Conservation (phyloP, 2,113 vertebrate species). For the Lates calcarifer region DNA sequence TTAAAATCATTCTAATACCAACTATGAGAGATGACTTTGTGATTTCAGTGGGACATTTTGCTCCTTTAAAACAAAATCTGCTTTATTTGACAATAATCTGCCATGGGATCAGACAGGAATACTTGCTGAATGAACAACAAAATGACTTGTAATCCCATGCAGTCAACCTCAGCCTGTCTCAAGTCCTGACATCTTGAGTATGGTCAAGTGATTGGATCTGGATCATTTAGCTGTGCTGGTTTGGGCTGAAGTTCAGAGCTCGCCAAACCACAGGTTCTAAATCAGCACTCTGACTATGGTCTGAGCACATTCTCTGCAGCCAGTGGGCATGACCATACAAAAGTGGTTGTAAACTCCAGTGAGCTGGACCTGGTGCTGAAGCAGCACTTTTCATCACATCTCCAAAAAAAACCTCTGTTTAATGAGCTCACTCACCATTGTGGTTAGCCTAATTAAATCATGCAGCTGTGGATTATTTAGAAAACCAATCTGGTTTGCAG, state of each 20-base stretch:
- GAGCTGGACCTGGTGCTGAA: conserved; percentile 58
- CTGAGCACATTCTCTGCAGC: conserved; percentile 30
- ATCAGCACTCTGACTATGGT: conserved; percentile 35
- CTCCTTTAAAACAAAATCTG: background rate
- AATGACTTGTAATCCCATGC: conserved; percentile 3
- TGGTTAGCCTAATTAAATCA: conserved; percentile 66
- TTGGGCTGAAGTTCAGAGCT: conserved; percentile 3
- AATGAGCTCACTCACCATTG: conserved; percentile 66
- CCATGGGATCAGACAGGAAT: background rate
- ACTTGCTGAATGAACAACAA: background rate
- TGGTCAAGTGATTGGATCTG: conserved; percentile 17
- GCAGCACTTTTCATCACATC: conserved; percentile 62
- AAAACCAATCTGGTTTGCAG: conserved; percentile 44
- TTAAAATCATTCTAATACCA: background rate
- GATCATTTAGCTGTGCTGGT: conserved; percentile 18
- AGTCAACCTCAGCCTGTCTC: background rate
- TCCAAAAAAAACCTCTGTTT: conserved; percentile 67
- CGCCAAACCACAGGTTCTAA: conserved; percentile 64
- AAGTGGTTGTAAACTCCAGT: conserved; percentile 47
- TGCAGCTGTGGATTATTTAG: conserved; percentile 55
- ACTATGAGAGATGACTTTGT: background rate
- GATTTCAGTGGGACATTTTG: background rate
- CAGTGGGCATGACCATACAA: conserved; percentile 60
- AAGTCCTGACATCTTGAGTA: conserved; percentile 30
- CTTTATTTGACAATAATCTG: background rate